Percentiles rank a stretch among this genome's conserved stretches.
phyloP scores from a whole-genome alignment of 2,888 invertebrate species.

The Synergus umbraculus region DNA sequence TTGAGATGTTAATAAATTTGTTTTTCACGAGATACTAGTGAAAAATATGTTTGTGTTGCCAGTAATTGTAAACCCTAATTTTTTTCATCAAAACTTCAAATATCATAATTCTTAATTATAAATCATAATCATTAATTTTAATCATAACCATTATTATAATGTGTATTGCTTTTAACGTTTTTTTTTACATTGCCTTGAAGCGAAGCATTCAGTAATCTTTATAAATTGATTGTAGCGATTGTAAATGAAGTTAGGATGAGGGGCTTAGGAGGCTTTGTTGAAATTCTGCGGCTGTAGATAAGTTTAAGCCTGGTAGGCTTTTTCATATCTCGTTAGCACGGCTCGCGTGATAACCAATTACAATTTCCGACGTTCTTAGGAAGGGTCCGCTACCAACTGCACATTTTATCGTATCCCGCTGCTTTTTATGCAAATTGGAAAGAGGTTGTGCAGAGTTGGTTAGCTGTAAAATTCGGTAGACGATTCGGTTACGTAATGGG shows the following conservation, averaged over 20 bases:
- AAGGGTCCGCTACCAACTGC: constrained; percentile 42
- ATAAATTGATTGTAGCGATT: constrained; percentile 12
- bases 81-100: too few species aligned
- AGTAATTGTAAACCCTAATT: too few species aligned
- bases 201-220: neutral
- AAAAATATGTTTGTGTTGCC: neutral
- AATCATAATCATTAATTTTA: too few species aligned
- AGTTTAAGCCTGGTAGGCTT: constrained; percentile 51
- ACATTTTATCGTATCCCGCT: constrained; percentile 61
- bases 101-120: too few species aligned
- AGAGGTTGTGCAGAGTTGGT: constrained; percentile 25
- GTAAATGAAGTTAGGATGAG: neutral
- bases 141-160: too few species aligned
- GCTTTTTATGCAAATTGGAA: constrained; percentile 70
- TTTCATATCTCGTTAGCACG: constrained; percentile 48
- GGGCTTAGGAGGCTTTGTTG: constrained; percentile 55
- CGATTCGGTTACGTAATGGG: constrained; percentile 16
- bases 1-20: neutral
- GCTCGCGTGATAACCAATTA: constrained; percentile 71
- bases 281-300: constrained; percentile 46
- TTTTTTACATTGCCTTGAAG: too few species aligned
- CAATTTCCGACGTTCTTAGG: constrained; percentile 58
- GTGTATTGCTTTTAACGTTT: too few species aligned
- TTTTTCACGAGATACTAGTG: neutral
- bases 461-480: constrained; percentile 35